Evolutionary conservation across 2,797 vertebrate genomes (phyloP).

Genomic region (Phalanger gymnotis): DNA sequence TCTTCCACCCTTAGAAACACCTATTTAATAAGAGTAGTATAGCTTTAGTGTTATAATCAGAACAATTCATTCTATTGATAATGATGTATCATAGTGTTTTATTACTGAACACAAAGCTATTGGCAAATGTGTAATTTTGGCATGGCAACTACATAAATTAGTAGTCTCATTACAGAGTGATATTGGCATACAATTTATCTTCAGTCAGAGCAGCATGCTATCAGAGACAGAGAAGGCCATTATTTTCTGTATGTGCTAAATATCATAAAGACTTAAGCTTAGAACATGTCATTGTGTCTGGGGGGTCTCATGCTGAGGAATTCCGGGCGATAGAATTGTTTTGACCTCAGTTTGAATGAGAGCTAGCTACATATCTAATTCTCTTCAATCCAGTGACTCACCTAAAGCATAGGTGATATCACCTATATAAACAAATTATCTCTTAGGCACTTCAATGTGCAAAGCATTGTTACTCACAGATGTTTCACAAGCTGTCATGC

Average conservation of each 20-base stretch:
- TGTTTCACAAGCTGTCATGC: background rate
- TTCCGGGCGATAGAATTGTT: background rate
- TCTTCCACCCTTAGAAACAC: background rate
- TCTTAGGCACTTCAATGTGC: background rate
- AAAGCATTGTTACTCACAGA: background rate
- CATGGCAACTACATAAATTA: background rate
- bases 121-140: background rate
- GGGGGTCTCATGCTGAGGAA: background rate
- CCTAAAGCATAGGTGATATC: background rate
- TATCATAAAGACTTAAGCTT: background rate
- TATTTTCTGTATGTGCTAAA: background rate
- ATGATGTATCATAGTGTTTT: background rate
- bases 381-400: background rate
- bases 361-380: background rate
- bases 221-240: background rate
- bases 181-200: background rate
- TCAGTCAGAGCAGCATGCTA: background rate
- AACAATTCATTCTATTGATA: background rate
- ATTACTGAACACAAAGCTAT: background rate
- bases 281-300: background rate
- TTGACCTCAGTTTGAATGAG: background rate
- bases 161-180: background rate
- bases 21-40: background rate
- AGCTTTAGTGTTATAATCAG: background rate
- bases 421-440: background rate